Evolutionary conservation across 2,888 invertebrate species (phyloP), one percentile per base, ranked within the genome.

Genomic region (Lagria hirta): DNA sequence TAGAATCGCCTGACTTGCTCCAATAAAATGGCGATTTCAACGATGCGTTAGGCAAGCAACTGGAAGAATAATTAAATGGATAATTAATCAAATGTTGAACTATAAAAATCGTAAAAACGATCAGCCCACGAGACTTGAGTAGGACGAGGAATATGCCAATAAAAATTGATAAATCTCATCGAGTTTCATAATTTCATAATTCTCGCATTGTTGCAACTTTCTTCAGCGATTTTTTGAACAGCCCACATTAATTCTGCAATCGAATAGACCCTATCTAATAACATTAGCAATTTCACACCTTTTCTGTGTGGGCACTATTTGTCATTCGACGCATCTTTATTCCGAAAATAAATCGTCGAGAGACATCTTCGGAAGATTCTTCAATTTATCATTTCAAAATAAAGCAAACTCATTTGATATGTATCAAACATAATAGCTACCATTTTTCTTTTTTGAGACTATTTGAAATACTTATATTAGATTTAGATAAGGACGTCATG

Each of bases 201-300:
- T 60, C 60, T 61, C 56, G 59, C 53, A 60, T 63, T 62, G 60
- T 62, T 62, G 58, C 52, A 59, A 61, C 62, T 65, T 64, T 65
- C 62, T 63, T 62, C 58, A 49, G 43, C 45, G 51, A 38, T 56
- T 60, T 57, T 60, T 54, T 46, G 38, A 40, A 48, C 61, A 54
- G n/a, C 63, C 61, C 52, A 61, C 61, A 34, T 4, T 22, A 38
- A 42, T 55, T 58, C 51, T 53, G 57, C 58, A 60, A 55, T 58
- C 52, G 52, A 51, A 48, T 52, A 55, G 33, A 41, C 42, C 34
- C 38, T 38, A 28, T 48, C 38, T 38, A 42, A 42, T n/a, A n/a
- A 52, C 48, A 48, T 49, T 55, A 46, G 46, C 51, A 48, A 48
- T 51, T 60, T 60, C 60, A 58, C 60, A 58, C 58, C 60, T 60